phyloP scores from a whole-genome alignment of 2,797 vertebrate genomes.

The Hafferia zeledoni region DNA sequence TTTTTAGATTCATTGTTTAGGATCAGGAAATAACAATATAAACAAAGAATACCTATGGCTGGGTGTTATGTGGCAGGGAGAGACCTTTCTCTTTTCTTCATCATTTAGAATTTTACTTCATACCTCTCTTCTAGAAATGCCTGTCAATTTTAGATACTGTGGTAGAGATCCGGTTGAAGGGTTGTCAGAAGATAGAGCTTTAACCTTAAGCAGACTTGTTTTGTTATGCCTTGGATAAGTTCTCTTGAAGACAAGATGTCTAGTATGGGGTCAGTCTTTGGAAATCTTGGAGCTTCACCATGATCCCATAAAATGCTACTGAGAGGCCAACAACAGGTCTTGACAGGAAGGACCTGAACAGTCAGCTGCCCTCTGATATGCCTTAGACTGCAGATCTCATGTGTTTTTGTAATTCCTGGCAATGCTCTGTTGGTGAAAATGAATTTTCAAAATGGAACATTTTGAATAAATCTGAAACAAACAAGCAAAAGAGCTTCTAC shows the following conservation, averaged over 20 bases:
- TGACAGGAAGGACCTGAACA: neutral
- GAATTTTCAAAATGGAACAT: neutral
- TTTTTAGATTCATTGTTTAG: neutral
- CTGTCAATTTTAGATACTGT: neutral
- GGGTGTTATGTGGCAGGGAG: neutral
- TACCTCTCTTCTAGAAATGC: neutral
- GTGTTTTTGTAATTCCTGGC: neutral
- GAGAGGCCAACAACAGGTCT: neutral
- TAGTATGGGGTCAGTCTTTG: neutral
- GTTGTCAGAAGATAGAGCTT: neutral
- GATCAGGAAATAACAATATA: neutral
- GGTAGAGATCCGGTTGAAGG: neutral
- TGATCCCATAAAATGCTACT: neutral
- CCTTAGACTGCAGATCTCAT: neutral
- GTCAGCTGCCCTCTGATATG: rapidly evolving
- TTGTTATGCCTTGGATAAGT: neutral
- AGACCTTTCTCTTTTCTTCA: neutral
- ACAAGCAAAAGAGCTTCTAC: rapidly evolving
- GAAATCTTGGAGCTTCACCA: neutral
- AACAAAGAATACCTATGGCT: neutral
- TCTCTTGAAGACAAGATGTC: neutral
- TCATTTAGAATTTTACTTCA: neutral
- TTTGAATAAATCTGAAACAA: neutral
- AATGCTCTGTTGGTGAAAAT: neutral
- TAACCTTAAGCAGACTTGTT: neutral